Evolutionary conservation across 2,113 vertebrate genomes (phyloP), one percentile per base, ranked within the genome.

Genomic region (Pachycephala philippinensis): DNA sequence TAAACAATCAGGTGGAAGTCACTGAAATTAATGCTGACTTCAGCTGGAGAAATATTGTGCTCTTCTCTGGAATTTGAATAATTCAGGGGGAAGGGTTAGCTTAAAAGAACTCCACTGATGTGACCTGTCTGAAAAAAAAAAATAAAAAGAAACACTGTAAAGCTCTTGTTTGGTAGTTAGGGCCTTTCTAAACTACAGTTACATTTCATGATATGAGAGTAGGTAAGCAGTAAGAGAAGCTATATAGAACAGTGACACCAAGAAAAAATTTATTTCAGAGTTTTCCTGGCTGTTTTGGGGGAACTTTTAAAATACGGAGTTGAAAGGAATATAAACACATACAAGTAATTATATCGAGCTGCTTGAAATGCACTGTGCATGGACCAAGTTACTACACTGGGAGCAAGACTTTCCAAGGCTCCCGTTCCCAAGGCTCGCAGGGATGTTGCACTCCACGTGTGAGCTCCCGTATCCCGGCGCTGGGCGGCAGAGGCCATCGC

Each of bases 301-400:
- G 2, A 53, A 10, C n/a, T 50, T 42, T 63, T 39, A 18, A 61
- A 77, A 49, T 28, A 31, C 0, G 0, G 44, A 68, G 3, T 52
- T 66, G 59, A 84, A 78, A 82, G 33, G 30, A 40, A 35, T 39
- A 63, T 13, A 75, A 84, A 42, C 26, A 66, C 23, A 18, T 7
- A 39, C 11, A 87, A n/a, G 30, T 23, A 57, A 56, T 39, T 90
- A 45, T 5, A 23, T 4, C 11, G 6, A 39, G 8, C 30, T 89
- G 15, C 30, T n/a, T 65, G 18, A 71, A 88, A 82, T 19, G 50
- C 31, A 31, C 12, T 27, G 27, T 21, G 17, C 4, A 2, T 3
- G 24, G 33, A 68, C 7, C 28, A 45, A 28, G n/a, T 47, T n/a
- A 44, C 12, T 17, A 27, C 37, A 3, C 16, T 19, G 42, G 37